A percentile compares a stretch with the other conserved stretches of the same genome.
Conservation (phyloP, 2,113 vertebrate genomes). For the Cyprinodon tularosa region DNA sequence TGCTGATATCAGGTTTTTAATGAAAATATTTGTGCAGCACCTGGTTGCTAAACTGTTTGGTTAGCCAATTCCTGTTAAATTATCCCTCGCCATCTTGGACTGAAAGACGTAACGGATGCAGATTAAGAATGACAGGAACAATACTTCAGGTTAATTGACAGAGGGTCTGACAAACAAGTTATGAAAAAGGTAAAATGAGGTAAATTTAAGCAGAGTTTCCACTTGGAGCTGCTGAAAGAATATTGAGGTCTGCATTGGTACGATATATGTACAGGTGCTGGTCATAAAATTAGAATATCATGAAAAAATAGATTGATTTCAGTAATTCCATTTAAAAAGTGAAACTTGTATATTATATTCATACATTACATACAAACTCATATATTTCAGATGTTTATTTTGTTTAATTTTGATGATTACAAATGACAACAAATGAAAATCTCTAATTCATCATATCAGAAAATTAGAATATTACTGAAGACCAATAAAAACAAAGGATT, state of each 20-base stretch:
- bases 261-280: too few species aligned
- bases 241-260: slow-evolving; percentile 28
- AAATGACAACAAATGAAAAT: too few species aligned
- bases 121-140: slow-evolving; percentile 28
- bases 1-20: slow-evolving; percentile 8
- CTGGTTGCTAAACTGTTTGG: slow-evolving; percentile 57
- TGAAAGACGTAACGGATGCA: slow-evolving; percentile 6
- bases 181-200: slow-evolving; percentile 32
- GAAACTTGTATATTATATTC: too few species aligned
- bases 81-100: slow-evolving; percentile 61
- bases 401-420: too few species aligned
- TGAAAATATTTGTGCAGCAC: slow-evolving; percentile 28
- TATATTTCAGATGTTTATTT: too few species aligned
- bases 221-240: slow-evolving; percentile 26
- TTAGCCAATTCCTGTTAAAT: slow-evolving; percentile 69
- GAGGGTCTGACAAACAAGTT: slow-evolving; percentile 40
- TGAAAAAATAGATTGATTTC: too few species aligned
- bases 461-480: too few species aligned
- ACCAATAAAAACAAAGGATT: too few species aligned
- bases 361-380: too few species aligned
- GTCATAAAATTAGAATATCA: too few species aligned
- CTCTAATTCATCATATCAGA: too few species aligned
- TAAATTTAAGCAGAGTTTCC: slow-evolving; percentile 21
- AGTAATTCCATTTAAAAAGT: too few species aligned
- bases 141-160: slow-evolving; percentile 43